Base-by-base conservation (phyloP, 37 sponge, comb jelly and placozoan species). In the Mnemiopsis leidyi region DNA sequence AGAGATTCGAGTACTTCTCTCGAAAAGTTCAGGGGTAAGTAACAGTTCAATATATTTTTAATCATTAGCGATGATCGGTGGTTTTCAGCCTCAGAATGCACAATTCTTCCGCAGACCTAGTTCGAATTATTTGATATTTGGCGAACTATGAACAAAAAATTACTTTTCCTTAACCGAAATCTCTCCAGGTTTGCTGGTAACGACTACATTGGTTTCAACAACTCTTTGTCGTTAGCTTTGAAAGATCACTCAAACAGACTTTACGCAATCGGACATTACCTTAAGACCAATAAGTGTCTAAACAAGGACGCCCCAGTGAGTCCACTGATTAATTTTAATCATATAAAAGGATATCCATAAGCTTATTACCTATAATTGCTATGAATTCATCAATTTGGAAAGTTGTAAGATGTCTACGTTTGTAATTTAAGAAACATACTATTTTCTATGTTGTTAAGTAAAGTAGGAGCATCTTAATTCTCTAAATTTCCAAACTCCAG, bases 191-290 rank as follows among this genome's bases (percentile, higher is more conserved):
- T 71, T 71, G 75, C 75, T 71, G 75, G 75, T 5, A 71, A 71
- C 30, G 75, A 71, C 75, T 71, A 71, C 75, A 71, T 71, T 23
- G 75, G 75, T n/a, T 71, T 71, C 75, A 71, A 71, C 30, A 71
- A 71, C 75, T 71, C 75, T 28, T 25, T 71, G n/a, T 71, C 75
- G n/a, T 25, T 71, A 28, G 75, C 75, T 7, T 25, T 71, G 75
- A 71, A 71, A 18, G 75, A 71, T 18, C 75, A 71, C 75, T 71
- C 75, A 13, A 71, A 71, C 75, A n/a, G 75, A 71, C 30, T 71
- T 5, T 71, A 71, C 75, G 75, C 75, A 23, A 28, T 71, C 30
- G 75, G 75, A 29, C 75, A 71, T 25, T 71, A 23, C 75, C 75
- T 71, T 28, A 71, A 71, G 20, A 71, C 75, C 20, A 71, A 71